Conservation (phyloP, 2,113 vertebrate genomes). For the Cavia aperea region DNA sequence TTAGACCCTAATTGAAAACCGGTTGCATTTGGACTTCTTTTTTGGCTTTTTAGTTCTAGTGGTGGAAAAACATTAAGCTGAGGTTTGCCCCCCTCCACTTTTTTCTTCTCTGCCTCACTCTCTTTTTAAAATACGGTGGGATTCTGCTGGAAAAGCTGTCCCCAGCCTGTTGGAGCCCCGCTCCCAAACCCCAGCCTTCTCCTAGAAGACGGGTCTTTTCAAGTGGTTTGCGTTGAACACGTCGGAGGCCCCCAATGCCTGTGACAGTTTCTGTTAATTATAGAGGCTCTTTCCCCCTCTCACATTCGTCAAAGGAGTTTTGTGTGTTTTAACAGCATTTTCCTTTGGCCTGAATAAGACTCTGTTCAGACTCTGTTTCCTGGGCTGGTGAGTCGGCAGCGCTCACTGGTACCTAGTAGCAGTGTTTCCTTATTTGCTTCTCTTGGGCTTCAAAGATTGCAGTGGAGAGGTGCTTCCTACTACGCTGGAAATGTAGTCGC, state of each 20-base stretch:
- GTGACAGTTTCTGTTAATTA: conserved; percentile 88
- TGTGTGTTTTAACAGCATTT: conserved; percentile 84
- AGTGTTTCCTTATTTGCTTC: conserved; percentile 65
- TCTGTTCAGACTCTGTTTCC: conserved; percentile 79
- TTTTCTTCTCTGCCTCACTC: neutral
- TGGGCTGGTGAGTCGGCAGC: conserved; percentile 65
- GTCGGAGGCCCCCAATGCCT: conserved; percentile 81
- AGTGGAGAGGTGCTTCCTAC: conserved; percentile 47
- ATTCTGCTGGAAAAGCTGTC: conserved; percentile 81
- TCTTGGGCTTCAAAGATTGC: conserved; percentile 56
- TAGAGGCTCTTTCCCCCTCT: conserved; percentile 83
- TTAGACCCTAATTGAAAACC: conserved; percentile 83
- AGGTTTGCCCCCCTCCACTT: conserved; percentile 72
- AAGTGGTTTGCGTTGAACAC: conserved; percentile 84
- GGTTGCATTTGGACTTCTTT: conserved; percentile 75
- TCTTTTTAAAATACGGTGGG: conserved; percentile 76
- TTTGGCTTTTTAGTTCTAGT: conserved; percentile 78
- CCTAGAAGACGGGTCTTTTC: conserved; percentile 80
- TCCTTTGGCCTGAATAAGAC: conserved; percentile 83
- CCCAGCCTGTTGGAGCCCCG: conserved; percentile 71
- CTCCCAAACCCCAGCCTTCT: conserved; percentile 78
- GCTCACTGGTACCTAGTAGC: conserved; percentile 64
- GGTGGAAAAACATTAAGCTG: conserved; percentile 83
- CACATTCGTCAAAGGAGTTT: conserved; percentile 86
- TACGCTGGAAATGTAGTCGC: neutral